These are phyloP conservation scores for Aplodontia rufa DNA, from an alignment of 2,113 vertebrate species.

Conservation along the genomic window DNA sequence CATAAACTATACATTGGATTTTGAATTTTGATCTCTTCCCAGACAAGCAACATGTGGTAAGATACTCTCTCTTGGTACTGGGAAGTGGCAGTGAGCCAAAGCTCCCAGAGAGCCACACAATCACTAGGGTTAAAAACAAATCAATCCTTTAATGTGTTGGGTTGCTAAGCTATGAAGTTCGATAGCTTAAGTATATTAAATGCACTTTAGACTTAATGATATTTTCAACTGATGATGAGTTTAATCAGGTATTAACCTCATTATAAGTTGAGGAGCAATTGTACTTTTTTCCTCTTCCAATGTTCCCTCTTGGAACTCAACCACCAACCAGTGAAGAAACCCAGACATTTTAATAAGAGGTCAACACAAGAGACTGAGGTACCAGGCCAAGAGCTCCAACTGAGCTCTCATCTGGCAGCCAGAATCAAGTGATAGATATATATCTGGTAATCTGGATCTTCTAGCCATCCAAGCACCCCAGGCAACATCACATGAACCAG, in stretches of 20 bases:
- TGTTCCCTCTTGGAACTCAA: neutral
- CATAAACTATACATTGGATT: neutral
- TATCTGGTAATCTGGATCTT: neutral
- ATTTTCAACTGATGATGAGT: neutral
- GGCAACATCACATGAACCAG: neutral
- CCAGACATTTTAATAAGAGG: neutral
- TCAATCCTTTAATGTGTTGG: neutral
- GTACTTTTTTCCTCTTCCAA: neutral
- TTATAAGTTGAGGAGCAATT: neutral
- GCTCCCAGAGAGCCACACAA: neutral
- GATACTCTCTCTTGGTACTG: neutral
- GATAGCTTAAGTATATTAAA: neutral
- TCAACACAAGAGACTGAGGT: neutral
- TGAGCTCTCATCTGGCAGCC: conserved; percentile 15
- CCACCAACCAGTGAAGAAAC: neutral
- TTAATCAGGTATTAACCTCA: neutral
- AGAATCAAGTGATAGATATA: neutral
- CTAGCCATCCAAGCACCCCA: neutral
- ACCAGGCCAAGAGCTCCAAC: neutral
- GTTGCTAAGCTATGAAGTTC: neutral
- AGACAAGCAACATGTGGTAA: neutral
- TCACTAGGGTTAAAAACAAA: neutral
- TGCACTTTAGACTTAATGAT: neutral
- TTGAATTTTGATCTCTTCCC: neutral
- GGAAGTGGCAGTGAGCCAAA: neutral